Conservation (phyloP, 2,888 invertebrate species). For the Pheosia tremula region DNA sequence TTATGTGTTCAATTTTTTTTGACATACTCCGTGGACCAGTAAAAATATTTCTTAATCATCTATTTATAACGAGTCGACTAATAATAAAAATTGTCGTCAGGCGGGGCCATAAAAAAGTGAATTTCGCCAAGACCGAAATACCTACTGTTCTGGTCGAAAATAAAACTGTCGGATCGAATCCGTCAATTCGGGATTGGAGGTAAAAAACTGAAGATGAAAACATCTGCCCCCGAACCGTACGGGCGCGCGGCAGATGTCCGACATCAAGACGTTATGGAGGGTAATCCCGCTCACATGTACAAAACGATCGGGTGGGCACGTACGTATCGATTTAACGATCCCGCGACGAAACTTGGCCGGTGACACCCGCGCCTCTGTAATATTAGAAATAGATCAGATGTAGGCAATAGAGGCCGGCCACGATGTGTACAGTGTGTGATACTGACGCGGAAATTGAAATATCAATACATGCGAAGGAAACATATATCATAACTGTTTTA, state of each 20-base stretch:
- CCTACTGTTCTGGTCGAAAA: conserved; percentile 26
- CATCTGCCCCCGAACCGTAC: conserved; percentile 61
- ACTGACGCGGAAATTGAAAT: conserved; percentile 27
- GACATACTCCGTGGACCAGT: neutral
- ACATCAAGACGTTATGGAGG: conserved; percentile 78
- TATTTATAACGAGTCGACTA: conserved; percentile 7
- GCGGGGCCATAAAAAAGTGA: conserved; percentile 21
- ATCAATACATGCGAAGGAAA: conserved; percentile 19
- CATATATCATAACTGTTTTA: conserved; percentile 16
- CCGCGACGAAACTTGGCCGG: conserved; percentile 40
- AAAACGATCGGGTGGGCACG: conserved; percentile 58
- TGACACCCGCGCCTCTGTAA: conserved; percentile 44
- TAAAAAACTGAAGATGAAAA: conserved; percentile 67
- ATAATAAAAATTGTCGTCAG: conserved; percentile 15
- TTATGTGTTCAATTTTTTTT: neutral
- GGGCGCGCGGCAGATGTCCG: conserved; percentile 69
- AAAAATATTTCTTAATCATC: neutral
- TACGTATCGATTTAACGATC: conserved; percentile 36
- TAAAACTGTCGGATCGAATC: conserved; percentile 50
- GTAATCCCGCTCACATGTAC: conserved; percentile 69
- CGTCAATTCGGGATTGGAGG: conserved; percentile 58
- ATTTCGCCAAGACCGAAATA: conserved; percentile 13
- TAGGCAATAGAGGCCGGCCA: conserved; percentile 40
- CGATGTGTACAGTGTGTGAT: conserved; percentile 24
- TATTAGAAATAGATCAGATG: conserved; percentile 52